phyloP scores from a whole-genome alignment of 2,113 vertebrate genomes.

The Eonycteris spelaea region DNA sequence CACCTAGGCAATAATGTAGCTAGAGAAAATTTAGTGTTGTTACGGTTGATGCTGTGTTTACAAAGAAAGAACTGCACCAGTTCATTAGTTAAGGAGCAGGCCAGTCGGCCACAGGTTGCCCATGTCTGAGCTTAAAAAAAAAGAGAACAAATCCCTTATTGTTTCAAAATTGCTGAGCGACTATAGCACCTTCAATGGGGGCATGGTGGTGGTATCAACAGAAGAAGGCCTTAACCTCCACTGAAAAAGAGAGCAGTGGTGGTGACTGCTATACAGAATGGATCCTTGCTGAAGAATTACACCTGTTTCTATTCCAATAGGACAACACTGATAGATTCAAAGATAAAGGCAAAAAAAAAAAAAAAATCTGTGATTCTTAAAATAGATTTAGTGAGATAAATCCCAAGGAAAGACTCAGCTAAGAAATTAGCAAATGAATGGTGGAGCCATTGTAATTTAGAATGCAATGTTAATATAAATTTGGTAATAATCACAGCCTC shows the following conservation, averaged over 20 bases:
- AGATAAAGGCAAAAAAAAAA: background rate
- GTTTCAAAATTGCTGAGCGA: background rate
- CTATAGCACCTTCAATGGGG: background rate
- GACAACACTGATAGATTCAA: background rate
- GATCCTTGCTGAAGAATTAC: background rate
- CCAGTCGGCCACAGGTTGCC: background rate
- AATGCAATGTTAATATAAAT: background rate
- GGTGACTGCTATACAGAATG: background rate
- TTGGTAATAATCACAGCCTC: background rate
- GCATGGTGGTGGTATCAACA: background rate
- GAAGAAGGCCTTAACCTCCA: background rate
- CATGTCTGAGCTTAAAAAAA: background rate
- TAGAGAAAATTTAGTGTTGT: background rate
- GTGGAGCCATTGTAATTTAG: background rate
- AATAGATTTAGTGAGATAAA: background rate
- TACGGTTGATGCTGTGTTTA: background rate
- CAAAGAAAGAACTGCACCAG: background rate
- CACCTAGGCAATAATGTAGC: background rate
- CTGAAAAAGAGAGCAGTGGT: too few species aligned
- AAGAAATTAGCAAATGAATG: background rate
- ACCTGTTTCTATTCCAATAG: background rate
- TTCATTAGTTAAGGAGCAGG: background rate
- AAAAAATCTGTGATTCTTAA: background rate
- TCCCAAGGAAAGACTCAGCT: background rate
- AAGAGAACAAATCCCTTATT: background rate